Conservation (phyloP, 1,140 invertebrate species). For the Ips typographus region DNA sequence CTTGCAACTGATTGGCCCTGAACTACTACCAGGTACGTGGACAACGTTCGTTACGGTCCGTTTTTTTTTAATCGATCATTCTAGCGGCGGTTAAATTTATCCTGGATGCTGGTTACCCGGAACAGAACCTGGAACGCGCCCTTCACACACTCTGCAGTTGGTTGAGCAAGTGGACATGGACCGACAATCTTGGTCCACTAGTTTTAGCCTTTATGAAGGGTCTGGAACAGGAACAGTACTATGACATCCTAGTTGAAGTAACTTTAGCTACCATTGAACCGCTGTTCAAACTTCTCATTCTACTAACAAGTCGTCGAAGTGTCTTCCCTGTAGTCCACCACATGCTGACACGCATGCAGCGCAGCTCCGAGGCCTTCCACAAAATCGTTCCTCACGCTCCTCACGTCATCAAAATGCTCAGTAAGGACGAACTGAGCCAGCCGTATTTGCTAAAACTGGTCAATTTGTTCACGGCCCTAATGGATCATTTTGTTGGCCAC, state of each 20-base stretch:
- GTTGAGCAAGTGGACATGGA: slow-evolving; percentile 55
- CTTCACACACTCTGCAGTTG: slow-evolving; percentile 57
- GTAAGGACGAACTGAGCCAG: slow-evolving; percentile 52
- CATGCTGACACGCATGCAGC: slow-evolving; percentile 56
- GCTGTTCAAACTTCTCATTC: slow-evolving; percentile 52
- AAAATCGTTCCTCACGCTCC: slow-evolving; percentile 52
- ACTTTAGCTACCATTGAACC: slow-evolving; percentile 55
- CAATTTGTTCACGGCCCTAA: slow-evolving; percentile 54
- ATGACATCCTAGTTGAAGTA: slow-evolving; percentile 55
- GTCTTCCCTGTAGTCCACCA: slow-evolving; percentile 57
- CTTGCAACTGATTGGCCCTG: slow-evolving; percentile 40
- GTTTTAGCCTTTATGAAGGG: slow-evolving; percentile 57
- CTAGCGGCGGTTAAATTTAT: slow-evolving; percentile 46
- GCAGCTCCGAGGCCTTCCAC: slow-evolving; percentile 51
- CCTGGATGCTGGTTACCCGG: slow-evolving; percentile 51
- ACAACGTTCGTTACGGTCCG: neutral
- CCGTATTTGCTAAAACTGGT: slow-evolving; percentile 55
- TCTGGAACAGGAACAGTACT: slow-evolving; percentile 56
- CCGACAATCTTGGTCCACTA: slow-evolving; percentile 56
- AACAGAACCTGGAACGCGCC: slow-evolving; percentile 52
- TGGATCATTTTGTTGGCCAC: slow-evolving; percentile 55
- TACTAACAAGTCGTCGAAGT: slow-evolving; percentile 53
- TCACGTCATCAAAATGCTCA: slow-evolving; percentile 46
- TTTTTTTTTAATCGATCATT: slow-evolving; percentile 7
- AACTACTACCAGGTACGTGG: slow-evolving; percentile 7